A percentile compares a stretch with the other conserved stretches of the same genome.
These are phyloP conservation scores for Hippopotamyrus pictus DNA, from an alignment of 2,797 vertebrate genomes.

Conservation along the genomic window DNA sequence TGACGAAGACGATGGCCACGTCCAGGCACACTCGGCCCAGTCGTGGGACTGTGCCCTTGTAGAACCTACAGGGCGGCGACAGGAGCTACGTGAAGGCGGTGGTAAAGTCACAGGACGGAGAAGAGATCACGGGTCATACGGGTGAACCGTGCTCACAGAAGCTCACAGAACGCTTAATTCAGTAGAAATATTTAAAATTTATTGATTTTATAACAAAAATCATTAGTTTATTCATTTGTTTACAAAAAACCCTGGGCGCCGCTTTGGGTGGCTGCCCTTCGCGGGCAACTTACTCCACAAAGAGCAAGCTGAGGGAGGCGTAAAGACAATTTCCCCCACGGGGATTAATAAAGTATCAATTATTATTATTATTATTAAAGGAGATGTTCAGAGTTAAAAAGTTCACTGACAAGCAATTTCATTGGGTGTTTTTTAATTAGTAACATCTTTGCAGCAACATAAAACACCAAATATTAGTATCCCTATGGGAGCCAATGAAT, in stretches of 20 bases:
- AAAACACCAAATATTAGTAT: background rate
- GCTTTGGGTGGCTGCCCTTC: background rate
- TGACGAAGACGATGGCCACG: constrained; percentile 67
- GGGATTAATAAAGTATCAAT: too few species aligned
- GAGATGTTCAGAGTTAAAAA: background rate
- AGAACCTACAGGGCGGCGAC: constrained; percentile 53
- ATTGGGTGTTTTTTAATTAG: background rate
- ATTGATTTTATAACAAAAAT: background rate
- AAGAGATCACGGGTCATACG: background rate
- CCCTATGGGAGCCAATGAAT: background rate
- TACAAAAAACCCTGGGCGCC: background rate
- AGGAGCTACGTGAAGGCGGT: background rate
- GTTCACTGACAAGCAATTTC: background rate
- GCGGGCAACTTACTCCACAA: background rate
- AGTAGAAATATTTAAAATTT: background rate
- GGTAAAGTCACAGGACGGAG: background rate
- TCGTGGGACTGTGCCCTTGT: constrained; percentile 67
- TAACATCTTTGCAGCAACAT: background rate
- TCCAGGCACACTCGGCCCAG: constrained; percentile 63
- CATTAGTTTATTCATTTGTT: background rate
- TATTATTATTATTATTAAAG: background rate
- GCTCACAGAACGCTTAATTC: background rate
- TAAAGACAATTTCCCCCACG: background rate
- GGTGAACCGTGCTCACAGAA: background rate
- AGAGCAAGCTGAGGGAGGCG: background rate